Evolutionary conservation across 2,888 invertebrate genomes (phyloP), one percentile per base, ranked within the genome.

Genomic region (Pomacea canaliculata): DNA sequence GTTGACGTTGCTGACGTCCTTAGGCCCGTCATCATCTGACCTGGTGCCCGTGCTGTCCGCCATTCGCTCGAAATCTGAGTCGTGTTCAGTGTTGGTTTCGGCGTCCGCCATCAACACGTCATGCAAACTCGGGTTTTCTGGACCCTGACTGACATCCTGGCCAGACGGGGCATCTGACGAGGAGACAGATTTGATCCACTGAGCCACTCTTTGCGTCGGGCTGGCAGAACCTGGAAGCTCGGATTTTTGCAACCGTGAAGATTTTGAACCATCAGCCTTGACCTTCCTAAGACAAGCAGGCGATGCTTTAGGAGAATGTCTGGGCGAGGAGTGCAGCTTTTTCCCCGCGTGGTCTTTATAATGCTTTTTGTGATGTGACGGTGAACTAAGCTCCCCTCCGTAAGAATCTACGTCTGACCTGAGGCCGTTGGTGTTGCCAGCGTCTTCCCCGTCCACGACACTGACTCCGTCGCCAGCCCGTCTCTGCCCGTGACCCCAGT

Each of bases 121-220:
- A 12, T 48, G 62, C 23, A 68, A 7, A 19, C 71, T 67, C 13
- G 51, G 37, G 13, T 63, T n/a, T 10, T 76, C 72, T n/a, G 66
- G 59, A n/a, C 56, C 77, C 16, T 71, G 72, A 48, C 9, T 23
- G 12, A 63, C 49, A 13, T 60, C 66, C 48, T 18, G 67, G 2
- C n/a, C 66, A 46, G n/a, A 49, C 9, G 65, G 7, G 27, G 46
- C 48, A 56, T 48, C 70, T 51, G 68, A 56, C 16, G 79, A 70
- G 13, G 85, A 84, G 49, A 90, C 89, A 19, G 88, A 89, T 71
- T 86, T 85, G 66, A 90, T 84, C 90, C 90, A 90, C 76, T 89
- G 88, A 23, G 88, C 87, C 16, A 89, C 89, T 23, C 90, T 82
- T 71, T 85, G 86, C 23, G 85, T 85, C 10, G 87, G 85, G 76